Base-by-base conservation (phyloP, 2,888 invertebrate species). In the Dryobotodes eremita region DNA sequence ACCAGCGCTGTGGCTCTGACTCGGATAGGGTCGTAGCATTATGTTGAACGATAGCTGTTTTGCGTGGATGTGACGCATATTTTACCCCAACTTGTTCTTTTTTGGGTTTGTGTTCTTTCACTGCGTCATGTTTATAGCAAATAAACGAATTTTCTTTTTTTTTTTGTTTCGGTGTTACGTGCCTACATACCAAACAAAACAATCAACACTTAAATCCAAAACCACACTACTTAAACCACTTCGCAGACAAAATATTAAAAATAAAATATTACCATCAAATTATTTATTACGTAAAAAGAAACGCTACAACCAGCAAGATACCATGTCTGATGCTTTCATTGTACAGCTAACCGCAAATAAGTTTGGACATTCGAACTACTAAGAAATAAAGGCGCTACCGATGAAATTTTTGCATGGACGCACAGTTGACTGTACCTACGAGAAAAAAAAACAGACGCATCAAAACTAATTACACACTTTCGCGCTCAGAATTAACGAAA, bases 381-480 rank as follows among this genome's bases (percentile, higher is more conserved):
- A 55, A 76, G 31, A 36, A 36, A 59, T 50, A 53, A 53, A 31
- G 10, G 13, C 4, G 20, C 26, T 55, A 8, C 13, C 4, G 8
- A 42, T 36, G 20, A 26, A 20, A 42, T 65, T 65, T 3, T 65
- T 15, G 1, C 15, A 20, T 20, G 17, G 17, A 10, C 10, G 17
- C 17, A 31, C 48, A 0, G 23, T 31, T 31, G 23, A 50, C 48
- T 31, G 31, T n/a, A 48, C n/a, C n/a, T 13, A 26, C 5, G 4
- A 4, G 0, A 42, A 15, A 31, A 71, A 59, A 71, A 69, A 82
- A 76, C 79, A 73, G 81, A 86, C 88, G 86, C 86, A 81, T 86
- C 85, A 79, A 89, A 88, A 26, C 83, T 71, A 90, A 92, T 92
- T 92, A 90, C 89, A 92, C 91, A 93, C 93, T 94, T 93, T 94